Evolutionary conservation across 1,140 invertebrate genomes (phyloP).

Genomic region (Cydia pomonella): DNA sequence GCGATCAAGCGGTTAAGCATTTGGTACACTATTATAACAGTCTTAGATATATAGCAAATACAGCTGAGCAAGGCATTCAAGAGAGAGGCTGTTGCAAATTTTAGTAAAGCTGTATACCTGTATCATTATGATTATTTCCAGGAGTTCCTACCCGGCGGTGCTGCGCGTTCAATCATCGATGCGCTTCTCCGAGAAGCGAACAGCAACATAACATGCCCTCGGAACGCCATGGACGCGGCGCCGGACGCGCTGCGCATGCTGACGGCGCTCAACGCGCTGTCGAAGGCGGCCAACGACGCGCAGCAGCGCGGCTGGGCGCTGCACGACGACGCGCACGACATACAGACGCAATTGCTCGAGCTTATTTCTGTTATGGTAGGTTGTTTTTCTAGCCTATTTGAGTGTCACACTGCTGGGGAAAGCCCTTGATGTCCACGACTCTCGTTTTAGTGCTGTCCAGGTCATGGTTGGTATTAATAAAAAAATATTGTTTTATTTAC

Average conservation of each 20-base stretch:
- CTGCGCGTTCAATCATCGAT: conserved; percentile 74
- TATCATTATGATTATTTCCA: conserved; percentile 38
- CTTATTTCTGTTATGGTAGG: conserved; percentile 92
- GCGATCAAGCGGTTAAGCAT: too few relatives aligned
- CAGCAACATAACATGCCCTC: conserved; percentile 78
- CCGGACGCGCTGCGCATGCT: conserved; percentile 90
- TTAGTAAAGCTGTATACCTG: too few relatives aligned
- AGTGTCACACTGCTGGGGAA: neutral
- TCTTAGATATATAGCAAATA: too few relatives aligned
- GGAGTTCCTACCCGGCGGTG: conserved; percentile 74
- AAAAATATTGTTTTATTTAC: too few relatives aligned
- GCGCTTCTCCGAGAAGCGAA: conserved; percentile 72
- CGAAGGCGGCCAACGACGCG: conserved; percentile 94
- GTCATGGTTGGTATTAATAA: too few relatives aligned
- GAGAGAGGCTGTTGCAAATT: too few relatives aligned
- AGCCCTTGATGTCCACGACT: too few relatives aligned
- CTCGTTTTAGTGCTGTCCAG: too few relatives aligned
- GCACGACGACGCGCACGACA: conserved; percentile 94
- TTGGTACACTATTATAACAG: too few relatives aligned
- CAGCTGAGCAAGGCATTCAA: too few relatives aligned
- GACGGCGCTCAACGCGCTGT: conserved; percentile 90
- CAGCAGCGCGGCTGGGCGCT: conserved; percentile 96
- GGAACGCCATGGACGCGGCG: conserved; percentile 84
- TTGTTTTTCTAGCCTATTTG: too few relatives aligned
- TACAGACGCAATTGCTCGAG: conserved; percentile 91